Base-by-base conservation (phyloP, 2,888 invertebrate genomes). In the Arrhopalites spinosus region DNA sequence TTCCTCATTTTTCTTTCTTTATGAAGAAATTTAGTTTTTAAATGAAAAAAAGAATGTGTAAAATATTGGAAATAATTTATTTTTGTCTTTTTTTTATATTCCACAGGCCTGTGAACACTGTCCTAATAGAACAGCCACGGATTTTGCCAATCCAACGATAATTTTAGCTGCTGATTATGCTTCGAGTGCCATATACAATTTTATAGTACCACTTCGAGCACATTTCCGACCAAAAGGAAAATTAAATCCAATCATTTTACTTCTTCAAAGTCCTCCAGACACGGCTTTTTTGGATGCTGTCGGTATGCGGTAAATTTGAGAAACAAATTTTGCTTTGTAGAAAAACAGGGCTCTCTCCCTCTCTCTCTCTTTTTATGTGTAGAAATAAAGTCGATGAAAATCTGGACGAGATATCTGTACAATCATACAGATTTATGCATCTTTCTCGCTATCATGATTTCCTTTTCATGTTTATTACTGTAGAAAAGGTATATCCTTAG, bases 181-280 rank as follows among this genome's bases (percentile, higher is more conserved):
- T 73, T 96, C 96, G 78, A 96, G 95, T 86, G 98, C 97, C 82
- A 95, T 98, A 84, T 98, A 98, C 87, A 98, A 98, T 87, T 97
- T 98, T 85, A 96, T 98, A 81, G 96, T 98, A 83, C 98, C 98
- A 2, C 87, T 98, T 82, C 89, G 98, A 84, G 98, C 98, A 47
- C 98, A 98, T 86, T 96, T 97, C 85, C 89, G 94, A 25, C 77
- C 77, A 7, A 95, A 95, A 87, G 94, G 94, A 67, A 94, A 96
- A 8, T 88, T 98, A 80, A 95, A 96, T 87, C 98, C 98, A 1
- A 98, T 98, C 78, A 95, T 98, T 82, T 88, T 98, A 78, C 88
- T 98, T 74, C 87, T 98, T 85, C 98, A 98, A 85, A 89, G 93
- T 76, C 88, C 94, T 83, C 97, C 96, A 50, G 93, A 95, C 85